Percentiles rank a stretch among this genome's conserved stretches.
These are phyloP conservation scores for Zaprionus kolodkinae DNA, from an alignment of 1,140 invertebrate genomes.

Conservation along the genomic window DNA sequence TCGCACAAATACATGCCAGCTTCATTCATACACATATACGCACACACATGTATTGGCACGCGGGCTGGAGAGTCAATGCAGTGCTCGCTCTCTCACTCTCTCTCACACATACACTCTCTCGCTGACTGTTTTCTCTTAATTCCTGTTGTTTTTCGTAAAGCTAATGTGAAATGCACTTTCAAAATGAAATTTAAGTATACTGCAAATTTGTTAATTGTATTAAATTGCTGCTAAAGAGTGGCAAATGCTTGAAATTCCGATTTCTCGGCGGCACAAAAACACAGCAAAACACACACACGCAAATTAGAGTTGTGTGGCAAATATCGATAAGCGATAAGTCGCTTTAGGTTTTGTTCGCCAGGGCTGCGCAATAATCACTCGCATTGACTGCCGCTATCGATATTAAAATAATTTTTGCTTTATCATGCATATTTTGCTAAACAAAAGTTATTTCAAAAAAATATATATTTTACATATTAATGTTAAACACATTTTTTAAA, in stretches of 20 bases:
- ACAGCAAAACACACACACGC: slow-evolving; percentile 38
- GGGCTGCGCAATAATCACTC: slow-evolving; percentile 5
- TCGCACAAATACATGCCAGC: slow-evolving; percentile 45
- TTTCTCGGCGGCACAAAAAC: slow-evolving; percentile 62
- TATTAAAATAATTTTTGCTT: too few species aligned
- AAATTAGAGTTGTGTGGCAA: slow-evolving; percentile 27
- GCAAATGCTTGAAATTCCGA: slow-evolving; percentile 48
- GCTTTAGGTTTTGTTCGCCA: neutral
- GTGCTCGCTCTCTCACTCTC: slow-evolving; percentile 25
- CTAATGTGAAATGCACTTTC: slow-evolving; percentile 13
- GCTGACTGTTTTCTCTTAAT: slow-evolving; percentile 8
- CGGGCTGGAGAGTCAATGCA: slow-evolving; percentile 23
- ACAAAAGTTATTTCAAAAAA: too few species aligned
- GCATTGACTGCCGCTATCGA: neutral
- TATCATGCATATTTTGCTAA: too few species aligned
- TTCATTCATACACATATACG: slow-evolving; percentile 46
- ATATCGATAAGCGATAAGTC: slow-evolving; percentile 17
- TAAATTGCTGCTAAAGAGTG: slow-evolving; percentile 7
- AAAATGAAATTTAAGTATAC: slow-evolving; percentile 2
- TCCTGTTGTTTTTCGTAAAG: neutral
- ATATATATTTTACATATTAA: too few species aligned
- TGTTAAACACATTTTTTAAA: neutral
- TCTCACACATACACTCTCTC: slow-evolving; percentile 20
- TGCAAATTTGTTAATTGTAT: neutral
- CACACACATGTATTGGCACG: slow-evolving; percentile 34